phyloP scores from a whole-genome alignment of 1,140 invertebrate genomes.

The Carposina sasakii region DNA sequence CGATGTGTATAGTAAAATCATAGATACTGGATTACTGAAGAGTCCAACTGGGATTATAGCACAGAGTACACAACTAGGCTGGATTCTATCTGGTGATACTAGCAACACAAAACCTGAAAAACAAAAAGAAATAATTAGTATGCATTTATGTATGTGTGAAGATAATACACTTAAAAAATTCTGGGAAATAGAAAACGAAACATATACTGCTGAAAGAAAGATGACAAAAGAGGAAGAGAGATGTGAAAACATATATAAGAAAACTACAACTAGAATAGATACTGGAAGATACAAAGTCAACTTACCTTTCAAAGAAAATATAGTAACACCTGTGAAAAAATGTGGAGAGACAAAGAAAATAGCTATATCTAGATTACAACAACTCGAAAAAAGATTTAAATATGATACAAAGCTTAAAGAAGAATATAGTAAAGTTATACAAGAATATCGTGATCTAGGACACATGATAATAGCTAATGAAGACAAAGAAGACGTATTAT shows the following conservation, averaged over 20 bases:
- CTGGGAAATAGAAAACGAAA: not conserved
- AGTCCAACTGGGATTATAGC: conserved; percentile 26
- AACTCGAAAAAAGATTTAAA: conserved; percentile 14
- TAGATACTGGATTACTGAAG: conserved; percentile 21
- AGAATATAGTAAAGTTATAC: conserved; percentile 12
- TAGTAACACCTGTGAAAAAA: no score
- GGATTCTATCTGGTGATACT: conserved; percentile 23
- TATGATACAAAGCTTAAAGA: conserved; percentile 1
- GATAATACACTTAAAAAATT: no score
- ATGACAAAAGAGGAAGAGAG: not conserved
- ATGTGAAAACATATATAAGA: not conserved
- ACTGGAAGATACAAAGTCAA: not conserved
- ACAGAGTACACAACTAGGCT: conserved; percentile 23
- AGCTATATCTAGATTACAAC: conserved; percentile 11
- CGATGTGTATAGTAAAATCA: conserved; percentile 17
- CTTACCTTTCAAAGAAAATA: conserved; percentile 3
- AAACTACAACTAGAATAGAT: conserved; percentile 1
- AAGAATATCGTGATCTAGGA: conserved; percentile 11
- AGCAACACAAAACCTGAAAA: no score
- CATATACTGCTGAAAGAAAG: not conserved
- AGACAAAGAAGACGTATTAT: conserved; percentile 5
- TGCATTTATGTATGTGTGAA: no score
- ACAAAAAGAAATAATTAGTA: no score
- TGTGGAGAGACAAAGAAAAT: conserved; percentile 13
- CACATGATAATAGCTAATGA: conserved; percentile 13